phyloP scores from a whole-genome alignment of 2,888 invertebrate species.

The Acanthoscelides obtectus region DNA sequence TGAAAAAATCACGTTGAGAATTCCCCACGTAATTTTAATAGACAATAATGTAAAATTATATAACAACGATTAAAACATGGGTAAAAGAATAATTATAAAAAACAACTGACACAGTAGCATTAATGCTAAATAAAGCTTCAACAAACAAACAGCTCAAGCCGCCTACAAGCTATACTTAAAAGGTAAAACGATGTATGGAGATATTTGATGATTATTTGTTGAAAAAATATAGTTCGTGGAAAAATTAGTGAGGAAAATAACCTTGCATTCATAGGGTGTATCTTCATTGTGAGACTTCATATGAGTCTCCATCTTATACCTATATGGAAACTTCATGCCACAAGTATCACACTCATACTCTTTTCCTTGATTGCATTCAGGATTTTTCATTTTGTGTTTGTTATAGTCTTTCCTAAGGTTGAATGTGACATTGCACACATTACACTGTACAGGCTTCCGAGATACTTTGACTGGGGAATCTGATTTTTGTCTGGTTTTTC shows the following conservation, averaged over 20 bases:
- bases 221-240: neutral
- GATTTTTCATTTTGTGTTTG: slow-evolving; percentile 10
- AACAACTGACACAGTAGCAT: too few relatives aligned
- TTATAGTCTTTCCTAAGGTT: slow-evolving; percentile 1
- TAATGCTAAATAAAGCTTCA: too few relatives aligned
- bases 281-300: slow-evolving; percentile 18
- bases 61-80: too few relatives aligned
- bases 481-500: slow-evolving; percentile 1
- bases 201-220: too few relatives aligned
- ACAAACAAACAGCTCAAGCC: too few relatives aligned
- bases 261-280: slow-evolving; percentile 18
- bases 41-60: too few relatives aligned
- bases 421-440: slow-evolving; percentile 6
- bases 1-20: too few relatives aligned
- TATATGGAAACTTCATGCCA: slow-evolving; percentile 14
- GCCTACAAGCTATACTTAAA: too few relatives aligned
- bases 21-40: too few relatives aligned
- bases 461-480: neutral
- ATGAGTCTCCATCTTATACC: slow-evolving; percentile 15
- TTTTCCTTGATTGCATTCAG: slow-evolving; percentile 8
- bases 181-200: too few relatives aligned
- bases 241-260: neutral
- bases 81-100: too few relatives aligned
- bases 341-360: slow-evolving; percentile 15
- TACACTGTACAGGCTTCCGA: slow-evolving; percentile 5